phyloP scores from a whole-genome alignment of 1,140 invertebrate species.

The Procambarus virginalis region DNA sequence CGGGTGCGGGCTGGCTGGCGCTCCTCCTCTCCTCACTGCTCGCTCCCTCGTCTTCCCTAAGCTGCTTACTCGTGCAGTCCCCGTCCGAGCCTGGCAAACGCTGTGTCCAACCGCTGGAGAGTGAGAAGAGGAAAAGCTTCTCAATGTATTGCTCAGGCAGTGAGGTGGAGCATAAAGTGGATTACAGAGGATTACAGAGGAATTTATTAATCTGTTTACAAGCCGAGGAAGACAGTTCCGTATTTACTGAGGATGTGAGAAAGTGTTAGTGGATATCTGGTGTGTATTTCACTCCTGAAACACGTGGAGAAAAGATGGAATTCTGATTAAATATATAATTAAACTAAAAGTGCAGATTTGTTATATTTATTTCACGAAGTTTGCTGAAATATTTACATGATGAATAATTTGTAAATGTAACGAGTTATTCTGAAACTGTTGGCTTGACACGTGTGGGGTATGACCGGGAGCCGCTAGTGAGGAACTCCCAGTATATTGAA shows the following conservation, averaged over 20 bases:
- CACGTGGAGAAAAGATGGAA: not conserved
- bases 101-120: not conserved
- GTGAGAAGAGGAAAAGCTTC: not conserved
- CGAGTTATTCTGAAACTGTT: not conserved
- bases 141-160: not conserved
- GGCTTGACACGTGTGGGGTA: not conserved
- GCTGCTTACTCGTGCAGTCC: not conserved
- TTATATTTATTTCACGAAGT: not conserved
- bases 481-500: not conserved
- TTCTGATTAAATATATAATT: not conserved
- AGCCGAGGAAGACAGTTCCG: not conserved
- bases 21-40: conserved; percentile 1
- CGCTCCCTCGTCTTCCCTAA: not conserved
- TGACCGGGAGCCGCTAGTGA: not conserved
- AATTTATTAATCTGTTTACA: not conserved
- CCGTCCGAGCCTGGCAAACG: not conserved
- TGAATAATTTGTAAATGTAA: not conserved
- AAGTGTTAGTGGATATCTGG: not conserved
- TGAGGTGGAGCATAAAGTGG: not conserved
- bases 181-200: not conserved
- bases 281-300: not conserved
- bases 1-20: conserved; percentile 3
- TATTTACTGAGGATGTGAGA: not conserved
- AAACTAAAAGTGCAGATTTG: not conserved
- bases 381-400: not conserved